Conservation (phyloP, 1,140 invertebrate species). For the Zaprionus taronus region DNA sequence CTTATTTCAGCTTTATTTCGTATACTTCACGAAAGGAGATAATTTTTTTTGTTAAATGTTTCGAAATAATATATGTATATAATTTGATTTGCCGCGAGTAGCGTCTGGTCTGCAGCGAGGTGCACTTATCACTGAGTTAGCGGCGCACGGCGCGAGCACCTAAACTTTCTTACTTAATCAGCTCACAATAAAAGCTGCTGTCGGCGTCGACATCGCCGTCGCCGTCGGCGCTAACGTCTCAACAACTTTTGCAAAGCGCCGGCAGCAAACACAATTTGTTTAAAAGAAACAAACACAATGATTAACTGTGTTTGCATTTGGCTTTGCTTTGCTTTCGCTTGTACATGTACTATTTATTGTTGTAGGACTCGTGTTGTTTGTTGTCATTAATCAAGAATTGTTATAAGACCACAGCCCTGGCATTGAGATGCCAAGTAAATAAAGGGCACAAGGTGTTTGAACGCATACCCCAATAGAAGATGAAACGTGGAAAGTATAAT, state of each 20-base stretch:
- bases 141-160: constrained; percentile 46
- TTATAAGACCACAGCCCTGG: constrained; percentile 43
- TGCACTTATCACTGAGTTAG: constrained; percentile 71
- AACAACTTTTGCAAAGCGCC: neutral
- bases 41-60: constrained; percentile 4
- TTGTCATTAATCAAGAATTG: neutral
- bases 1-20: neutral
- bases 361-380: constrained; percentile 14
- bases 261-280: constrained; percentile 15
- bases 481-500: neutral
- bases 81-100: constrained; percentile 20
- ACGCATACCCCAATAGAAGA: neutral
- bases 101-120: constrained; percentile 51
- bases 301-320: constrained; percentile 19
- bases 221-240: neutral
- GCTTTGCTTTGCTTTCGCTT: constrained; percentile 5
- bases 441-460: neutral
- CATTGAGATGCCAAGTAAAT: constrained; percentile 29
- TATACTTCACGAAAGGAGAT: neutral
- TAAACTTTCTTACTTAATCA: constrained; percentile 56
- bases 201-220: neutral
- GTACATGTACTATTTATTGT: constrained; percentile 27
- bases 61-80: neutral
- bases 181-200: constrained; percentile 22
- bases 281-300: constrained; percentile 26